Evolutionary conservation across 2,888 invertebrate species (phyloP), one percentile per base, ranked within the genome.

Genomic region (Escarpia spicata): DNA sequence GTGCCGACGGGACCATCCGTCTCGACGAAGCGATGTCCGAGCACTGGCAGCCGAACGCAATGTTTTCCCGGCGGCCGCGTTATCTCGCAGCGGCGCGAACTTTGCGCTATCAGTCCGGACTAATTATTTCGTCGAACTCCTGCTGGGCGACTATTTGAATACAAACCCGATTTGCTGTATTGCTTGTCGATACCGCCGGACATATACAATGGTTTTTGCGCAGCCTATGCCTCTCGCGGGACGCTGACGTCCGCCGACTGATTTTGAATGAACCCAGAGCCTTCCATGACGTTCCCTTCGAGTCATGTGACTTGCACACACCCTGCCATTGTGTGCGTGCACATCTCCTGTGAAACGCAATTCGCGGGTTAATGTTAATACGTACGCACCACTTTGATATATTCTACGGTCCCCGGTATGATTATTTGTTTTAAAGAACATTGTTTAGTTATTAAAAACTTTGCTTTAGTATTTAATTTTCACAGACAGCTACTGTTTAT

Each of bases 91-190:
- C 19, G 75, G 75, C 19, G 75, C 75, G 75, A 75, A 75, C 75
- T 75, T 75, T 26, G 26, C 3, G 75, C n/a, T 75, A 75, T 75
- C n/a, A n/a, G 26, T n/a, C 75, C 75, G 75, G 26, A 6, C 19
- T 75, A 75, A 75, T 75, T 75, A 75, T 26, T 19, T 75, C 75
- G 75, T 26, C 75, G 75, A 75, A 75, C 4, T 75, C 75, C 75
- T 75, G 75, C 26, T 26, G 75, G 26, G 26, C 75, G 75, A 75
- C 75, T n/a, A 75, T 6, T 26, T 75, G 75, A 75, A 75, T 75
- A 75, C 75, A 75, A 75, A 75, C 75, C 75, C 75, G 75, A 75
- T 75, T 75, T 75, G 75, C 75, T n/a, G 75, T 75, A 75, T 75
- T 75, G 75, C 75, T 75, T 19, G 19, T 75, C 75, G 75, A 75